Evolutionary conservation across 2,113 vertebrate genomes (phyloP).

Genomic region (Naja naja): DNA sequence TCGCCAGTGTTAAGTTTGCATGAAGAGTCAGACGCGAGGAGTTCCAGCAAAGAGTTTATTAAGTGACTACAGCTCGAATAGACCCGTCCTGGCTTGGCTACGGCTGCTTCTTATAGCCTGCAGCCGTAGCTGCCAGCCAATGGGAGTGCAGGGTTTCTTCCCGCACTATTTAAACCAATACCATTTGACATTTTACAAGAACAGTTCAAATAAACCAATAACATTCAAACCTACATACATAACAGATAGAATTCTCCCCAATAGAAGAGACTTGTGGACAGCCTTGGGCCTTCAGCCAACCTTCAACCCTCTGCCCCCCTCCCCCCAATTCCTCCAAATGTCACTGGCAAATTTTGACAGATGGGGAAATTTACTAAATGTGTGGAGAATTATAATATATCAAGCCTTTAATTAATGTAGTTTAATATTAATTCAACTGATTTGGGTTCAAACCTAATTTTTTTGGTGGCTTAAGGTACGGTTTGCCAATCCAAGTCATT

Average conservation of each 20-base stretch:
- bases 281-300: neutral
- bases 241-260: neutral
- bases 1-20: too few species aligned
- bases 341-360: neutral
- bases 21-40: too few species aligned
- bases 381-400: neutral
- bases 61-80: too few species aligned
- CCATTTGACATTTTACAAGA: too few species aligned
- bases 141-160: too few species aligned
- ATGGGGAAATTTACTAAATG: neutral
- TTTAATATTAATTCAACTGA: neutral
- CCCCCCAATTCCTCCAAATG: neutral
- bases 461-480: neutral
- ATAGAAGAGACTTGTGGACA: neutral
- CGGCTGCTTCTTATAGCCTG: too few species aligned
- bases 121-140: too few species aligned
- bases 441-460: neutral
- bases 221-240: too few species aligned
- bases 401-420: neutral
- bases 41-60: too few species aligned
- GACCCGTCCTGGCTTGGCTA: too few species aligned
- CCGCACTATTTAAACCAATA: too few species aligned
- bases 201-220: too few species aligned
- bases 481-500: neutral
- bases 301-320: fast-evolving